These are phyloP conservation scores for Hipparchia semele DNA, from an alignment of 2,888 invertebrate genomes.

Conservation along the genomic window DNA sequence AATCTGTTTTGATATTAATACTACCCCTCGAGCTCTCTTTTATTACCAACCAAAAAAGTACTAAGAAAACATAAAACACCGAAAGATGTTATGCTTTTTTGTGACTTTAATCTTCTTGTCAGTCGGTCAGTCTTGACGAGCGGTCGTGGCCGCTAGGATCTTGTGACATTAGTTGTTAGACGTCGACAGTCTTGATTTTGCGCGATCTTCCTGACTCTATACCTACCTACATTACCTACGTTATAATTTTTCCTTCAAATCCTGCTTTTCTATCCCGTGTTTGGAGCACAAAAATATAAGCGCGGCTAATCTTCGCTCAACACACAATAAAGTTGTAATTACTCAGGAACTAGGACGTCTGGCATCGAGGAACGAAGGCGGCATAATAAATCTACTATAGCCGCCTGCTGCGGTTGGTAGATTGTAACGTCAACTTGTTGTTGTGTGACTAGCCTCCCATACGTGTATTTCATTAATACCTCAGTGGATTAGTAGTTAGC, in stretches of 20 bases:
- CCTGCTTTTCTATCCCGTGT: not conserved
- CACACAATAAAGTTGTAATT: conserved; percentile 56
- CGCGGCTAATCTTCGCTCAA: conserved; percentile 44
- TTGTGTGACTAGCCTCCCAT: conserved; percentile 25
- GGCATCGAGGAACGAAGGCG: conserved; percentile 27
- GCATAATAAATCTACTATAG: conserved; percentile 42
- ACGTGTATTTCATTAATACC: not conserved
- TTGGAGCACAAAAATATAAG: not conserved
- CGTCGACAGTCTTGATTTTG: too few relatives aligned
- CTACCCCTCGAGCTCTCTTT: not conserved
- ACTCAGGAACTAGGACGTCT: conserved; percentile 37
- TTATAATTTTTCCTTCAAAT: too few relatives aligned
- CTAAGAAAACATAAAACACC: not conserved
- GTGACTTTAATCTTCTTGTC: too few relatives aligned
- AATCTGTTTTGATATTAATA: too few relatives aligned
- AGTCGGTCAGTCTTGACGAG: too few relatives aligned
- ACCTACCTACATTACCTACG: too few relatives aligned
- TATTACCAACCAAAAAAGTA: too few relatives aligned
- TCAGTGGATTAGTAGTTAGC: too few relatives aligned
- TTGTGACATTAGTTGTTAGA: too few relatives aligned
- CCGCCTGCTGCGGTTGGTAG: conserved; percentile 39
- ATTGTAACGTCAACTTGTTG: conserved; percentile 34
- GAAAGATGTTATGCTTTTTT: not conserved
- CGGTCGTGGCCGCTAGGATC: too few relatives aligned
- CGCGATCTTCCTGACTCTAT: too few relatives aligned